Base-by-base conservation (phyloP, 1,140 invertebrate genomes). In the Marisa cornuarietis region DNA sequence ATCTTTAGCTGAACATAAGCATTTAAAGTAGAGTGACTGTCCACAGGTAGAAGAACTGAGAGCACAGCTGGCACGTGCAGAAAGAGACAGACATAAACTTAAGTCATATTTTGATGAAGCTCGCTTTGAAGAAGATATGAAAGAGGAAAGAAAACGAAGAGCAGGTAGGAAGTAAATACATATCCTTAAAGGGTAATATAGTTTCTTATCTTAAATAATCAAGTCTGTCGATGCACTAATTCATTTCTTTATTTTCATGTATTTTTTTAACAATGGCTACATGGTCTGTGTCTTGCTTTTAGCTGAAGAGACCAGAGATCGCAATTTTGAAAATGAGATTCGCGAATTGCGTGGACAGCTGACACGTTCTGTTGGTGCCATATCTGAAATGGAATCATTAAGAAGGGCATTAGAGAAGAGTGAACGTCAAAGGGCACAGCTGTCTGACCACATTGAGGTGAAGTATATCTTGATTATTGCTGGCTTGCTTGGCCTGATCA, bases 401-500 rank as follows among this genome's bases (percentile, higher is more conserved):
- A 63, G 87, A 68, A 82, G 87, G 73, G 81, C 79, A 9, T 75
- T 90, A 51, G 88, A 90, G 52, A 86, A 88, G 62, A 89, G 85
- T 82, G 90, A 91, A 71, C 77, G 87, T 72, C 90, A 90, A 78
- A 79, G 89, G 65, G 81, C 83, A 11, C 90, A 91, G 71, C 81
- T 91, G 6, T 89, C 90, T 0, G 90, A 91, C 74, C 88, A 90
- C 78, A 87, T 90, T 77, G 88, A 90, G 86, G 89, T 90, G 73
- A 69, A 77, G 31, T 71, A 9, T 22, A 26, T 68, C 13, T 22
- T 68, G n/a, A 13, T 26, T 26, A 22, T 13, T 68, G 11, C 31
- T 68, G n/a, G 31, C 31, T 26, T 68, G 31, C 22, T 22, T 26
- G 31, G 22, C n/a, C 11, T 24, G n/a, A 20, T n/a, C n/a, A n/a